Evolutionary conservation across 2,888 invertebrate species (phyloP).

Genomic region (Drosophila falleni): DNA sequence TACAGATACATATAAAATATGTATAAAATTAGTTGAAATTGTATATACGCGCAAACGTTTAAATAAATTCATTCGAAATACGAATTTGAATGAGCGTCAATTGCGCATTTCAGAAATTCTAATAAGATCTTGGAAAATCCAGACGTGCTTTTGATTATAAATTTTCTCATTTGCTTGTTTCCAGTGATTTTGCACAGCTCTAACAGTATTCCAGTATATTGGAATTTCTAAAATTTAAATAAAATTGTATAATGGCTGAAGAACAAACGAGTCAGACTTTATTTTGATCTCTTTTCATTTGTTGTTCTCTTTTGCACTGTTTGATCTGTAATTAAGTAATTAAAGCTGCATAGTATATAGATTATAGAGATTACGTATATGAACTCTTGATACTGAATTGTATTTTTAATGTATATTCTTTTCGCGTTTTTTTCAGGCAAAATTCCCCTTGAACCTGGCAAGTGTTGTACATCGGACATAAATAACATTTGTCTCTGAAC

Average conservation of each 20-base stretch:
- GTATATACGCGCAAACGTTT: constrained; percentile 47
- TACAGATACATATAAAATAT: constrained; percentile 11
- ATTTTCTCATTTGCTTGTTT: constrained; percentile 26
- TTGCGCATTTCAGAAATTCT: constrained; percentile 67
- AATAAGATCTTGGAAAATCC: constrained; percentile 48
- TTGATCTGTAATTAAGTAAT: constrained; percentile 77
- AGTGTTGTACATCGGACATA: constrained; percentile 47
- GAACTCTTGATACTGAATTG: constrained; percentile 39
- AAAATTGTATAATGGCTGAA: constrained; percentile 6
- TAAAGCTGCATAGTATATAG: constrained; percentile 33
- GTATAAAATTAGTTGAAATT: constrained; percentile 37
- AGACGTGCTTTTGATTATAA: constrained; percentile 54
- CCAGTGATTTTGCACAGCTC: constrained; percentile 14
- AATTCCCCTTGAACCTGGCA: constrained; percentile 28
- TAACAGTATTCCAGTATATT: no score
- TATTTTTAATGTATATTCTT: constrained; percentile 25
- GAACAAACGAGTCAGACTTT: constrained; percentile 24
- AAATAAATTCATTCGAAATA: constrained; percentile 49
- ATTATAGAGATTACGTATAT: constrained; percentile 43
- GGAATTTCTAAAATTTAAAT: constrained; percentile 58
- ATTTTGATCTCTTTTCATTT: not conserved
- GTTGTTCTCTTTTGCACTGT: constrained; percentile 26
- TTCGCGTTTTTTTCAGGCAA: constrained; percentile 39
- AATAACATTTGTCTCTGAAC: constrained; percentile 31
- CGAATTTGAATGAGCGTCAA: constrained; percentile 41